Evolutionary conservation across 2,888 invertebrate species (phyloP), one percentile per base, ranked within the genome.

Genomic region (Invenusta paracnida): DNA sequence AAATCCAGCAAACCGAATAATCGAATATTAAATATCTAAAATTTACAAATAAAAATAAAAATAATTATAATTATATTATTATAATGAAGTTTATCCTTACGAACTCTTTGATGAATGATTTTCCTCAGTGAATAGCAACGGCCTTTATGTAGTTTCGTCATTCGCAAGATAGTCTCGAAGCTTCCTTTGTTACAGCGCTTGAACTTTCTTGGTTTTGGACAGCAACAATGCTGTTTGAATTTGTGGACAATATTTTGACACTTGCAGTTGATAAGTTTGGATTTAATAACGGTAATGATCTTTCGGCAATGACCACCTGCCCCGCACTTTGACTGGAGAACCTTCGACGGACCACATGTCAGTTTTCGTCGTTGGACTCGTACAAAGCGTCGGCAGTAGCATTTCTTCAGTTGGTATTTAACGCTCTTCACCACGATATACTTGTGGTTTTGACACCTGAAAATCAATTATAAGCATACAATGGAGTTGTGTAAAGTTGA

Each of bases 171-270:
- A 2, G 84, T 84, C 27, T 67, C 73, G 27, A 67, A 67, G 17
- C n/a, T 1, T 27, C 84, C 84, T 67, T 84, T 81, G 17, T 84
- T 66, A 84, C 84, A 84, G 25, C 73, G 28, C 25, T 84, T 84
- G 13, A 67, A 0, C 27, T 67, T 84, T 25, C 28, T 84, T 84
- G 84, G 73, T 84, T 84, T 84, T 0, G 84, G 84, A 29, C 84
- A 84, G 25, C 84, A 84, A 67, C 84, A 84, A 1, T 67, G 25
- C 1, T 17, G 29, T 0, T 27, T 2, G 0, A 81, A 5, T 25
- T 67, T 84, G 27, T 48, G 84, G 27, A 27, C 28, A 0, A 81
- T 1, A 27, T 84, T 84, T 25, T 28, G 28, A 27, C 84, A 84
- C 67, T 67, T 27, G 67, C 84, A 84, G 23, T 84, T 27, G 1